These are phyloP conservation scores for Tamias sibiricus DNA, from an alignment of 2,113 vertebrate species.

Conservation along the genomic window DNA sequence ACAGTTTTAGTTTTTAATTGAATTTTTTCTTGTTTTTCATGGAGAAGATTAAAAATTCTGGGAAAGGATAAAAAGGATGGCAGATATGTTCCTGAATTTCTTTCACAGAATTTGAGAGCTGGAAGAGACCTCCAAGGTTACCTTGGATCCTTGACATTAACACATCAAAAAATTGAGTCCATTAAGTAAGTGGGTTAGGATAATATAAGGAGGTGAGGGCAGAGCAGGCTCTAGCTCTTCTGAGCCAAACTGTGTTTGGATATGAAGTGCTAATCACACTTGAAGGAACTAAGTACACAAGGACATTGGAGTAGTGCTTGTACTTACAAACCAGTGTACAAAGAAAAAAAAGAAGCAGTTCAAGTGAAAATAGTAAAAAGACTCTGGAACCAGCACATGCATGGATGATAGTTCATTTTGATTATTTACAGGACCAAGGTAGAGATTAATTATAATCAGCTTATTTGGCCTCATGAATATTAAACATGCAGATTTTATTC, in stretches of 20 bases:
- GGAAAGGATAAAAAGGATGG: neutral
- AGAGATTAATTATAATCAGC: conserved; percentile 44
- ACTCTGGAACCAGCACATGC: neutral
- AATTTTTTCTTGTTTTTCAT: neutral
- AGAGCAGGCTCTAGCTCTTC: neutral
- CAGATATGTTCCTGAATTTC: neutral
- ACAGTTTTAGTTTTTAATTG: neutral
- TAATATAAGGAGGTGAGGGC: neutral
- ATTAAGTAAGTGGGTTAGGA: neutral
- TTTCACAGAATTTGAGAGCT: neutral
- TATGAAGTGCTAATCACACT: neutral
- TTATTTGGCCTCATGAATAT: neutral
- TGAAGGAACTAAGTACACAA: neutral
- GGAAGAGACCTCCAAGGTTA: neutral
- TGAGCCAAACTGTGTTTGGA: neutral
- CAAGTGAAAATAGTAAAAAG: conserved; percentile 2
- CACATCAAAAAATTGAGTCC: neutral
- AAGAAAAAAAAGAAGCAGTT: neutral
- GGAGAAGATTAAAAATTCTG: conserved; percentile 29
- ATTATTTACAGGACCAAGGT: neutral
- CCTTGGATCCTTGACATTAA: neutral
- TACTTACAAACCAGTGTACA: neutral
- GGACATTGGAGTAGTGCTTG: conserved; percentile 26
- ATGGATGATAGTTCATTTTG: conserved; percentile 24
- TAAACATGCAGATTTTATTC: conserved; percentile 33